Evolutionary conservation across 2,797 vertebrate genomes (phyloP).

Genomic region (Tokudaia muenninki): DNA sequence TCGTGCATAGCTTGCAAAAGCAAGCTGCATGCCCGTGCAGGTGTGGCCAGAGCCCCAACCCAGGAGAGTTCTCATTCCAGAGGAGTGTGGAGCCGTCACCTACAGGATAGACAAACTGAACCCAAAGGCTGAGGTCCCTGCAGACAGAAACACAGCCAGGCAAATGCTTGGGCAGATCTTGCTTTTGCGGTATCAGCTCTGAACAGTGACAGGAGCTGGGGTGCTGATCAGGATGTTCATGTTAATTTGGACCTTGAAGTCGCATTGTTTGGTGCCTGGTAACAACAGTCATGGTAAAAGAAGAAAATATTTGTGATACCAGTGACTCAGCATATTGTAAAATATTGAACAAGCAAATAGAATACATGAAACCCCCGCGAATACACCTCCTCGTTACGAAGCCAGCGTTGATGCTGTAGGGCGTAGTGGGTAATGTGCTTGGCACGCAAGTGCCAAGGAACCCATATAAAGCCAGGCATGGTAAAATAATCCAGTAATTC

Average conservation of each 20-base stretch:
- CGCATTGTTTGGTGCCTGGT: constrained; percentile 19
- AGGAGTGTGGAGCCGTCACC: not conserved
- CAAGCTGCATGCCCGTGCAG: too few relatives aligned
- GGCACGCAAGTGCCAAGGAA: not conserved
- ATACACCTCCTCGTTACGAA: not conserved
- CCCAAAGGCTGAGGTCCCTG: not conserved
- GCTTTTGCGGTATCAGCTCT: not conserved
- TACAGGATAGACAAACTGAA: not conserved
- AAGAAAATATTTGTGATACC: constrained; percentile 3
- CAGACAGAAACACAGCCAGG: not conserved
- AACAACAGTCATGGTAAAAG: not conserved
- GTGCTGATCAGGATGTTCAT: not conserved
- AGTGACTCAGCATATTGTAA: constrained; percentile 16
- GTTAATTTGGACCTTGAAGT: not conserved
- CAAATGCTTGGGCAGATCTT: not conserved
- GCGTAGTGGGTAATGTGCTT: not conserved
- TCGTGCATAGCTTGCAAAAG: not conserved
- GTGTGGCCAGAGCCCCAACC: not conserved
- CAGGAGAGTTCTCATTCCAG: not conserved
- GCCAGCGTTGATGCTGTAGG: not conserved
- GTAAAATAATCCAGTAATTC: not conserved
- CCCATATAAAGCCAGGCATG: not conserved
- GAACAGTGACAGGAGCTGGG: not conserved
- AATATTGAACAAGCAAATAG: not conserved
- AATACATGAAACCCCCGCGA: not conserved